Conservation (phyloP, 2,888 invertebrate genomes). For the Caenorhabditis imperialis region DNA sequence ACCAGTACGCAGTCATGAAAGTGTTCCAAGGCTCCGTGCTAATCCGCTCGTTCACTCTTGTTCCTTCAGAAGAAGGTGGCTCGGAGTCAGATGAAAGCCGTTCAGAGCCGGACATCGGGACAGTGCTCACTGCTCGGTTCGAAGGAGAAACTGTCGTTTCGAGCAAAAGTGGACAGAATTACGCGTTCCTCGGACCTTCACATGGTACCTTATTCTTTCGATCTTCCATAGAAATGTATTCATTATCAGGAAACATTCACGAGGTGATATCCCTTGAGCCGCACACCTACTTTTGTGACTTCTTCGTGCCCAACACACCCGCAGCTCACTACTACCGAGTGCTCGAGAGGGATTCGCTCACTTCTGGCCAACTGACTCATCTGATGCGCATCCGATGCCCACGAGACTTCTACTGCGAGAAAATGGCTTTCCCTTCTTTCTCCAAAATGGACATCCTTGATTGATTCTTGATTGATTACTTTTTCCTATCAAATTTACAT, state of each 20-base stretch:
- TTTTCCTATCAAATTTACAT: too few species aligned
- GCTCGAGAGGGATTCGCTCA: neutral
- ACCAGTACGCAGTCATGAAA: conserved; percentile 67
- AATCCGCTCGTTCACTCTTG: conserved; percentile 31
- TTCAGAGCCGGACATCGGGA: too few species aligned
- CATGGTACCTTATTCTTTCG: conserved; percentile 8
- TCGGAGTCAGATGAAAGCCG: too few species aligned
- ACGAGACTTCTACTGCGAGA: conserved; percentile 8
- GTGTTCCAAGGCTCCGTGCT: conserved; percentile 62
- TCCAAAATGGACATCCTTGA: neutral
- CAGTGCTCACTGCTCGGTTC: conserved; percentile 30
- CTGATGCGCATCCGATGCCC: conserved; percentile 13
- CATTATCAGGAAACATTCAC: conserved; percentile 43
- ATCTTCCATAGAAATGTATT: neutral
- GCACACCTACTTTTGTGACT: conserved; percentile 71
- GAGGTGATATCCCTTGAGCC: conserved; percentile 60
- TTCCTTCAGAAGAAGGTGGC: neutral
- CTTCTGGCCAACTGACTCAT: neutral
- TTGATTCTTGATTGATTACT: neutral
- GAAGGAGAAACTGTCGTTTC: conserved; percentile 53
- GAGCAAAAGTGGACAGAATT: conserved; percentile 1
- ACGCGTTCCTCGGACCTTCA: conserved; percentile 13
- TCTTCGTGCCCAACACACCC: conserved; percentile 63
- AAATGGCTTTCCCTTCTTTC: conserved; percentile 15
- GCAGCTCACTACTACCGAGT: conserved; percentile 13